Percentiles rank a stretch among this genome's conserved stretches.
Conservation (phyloP, 1,140 invertebrate species). For the Drosophila tropicalis region DNA sequence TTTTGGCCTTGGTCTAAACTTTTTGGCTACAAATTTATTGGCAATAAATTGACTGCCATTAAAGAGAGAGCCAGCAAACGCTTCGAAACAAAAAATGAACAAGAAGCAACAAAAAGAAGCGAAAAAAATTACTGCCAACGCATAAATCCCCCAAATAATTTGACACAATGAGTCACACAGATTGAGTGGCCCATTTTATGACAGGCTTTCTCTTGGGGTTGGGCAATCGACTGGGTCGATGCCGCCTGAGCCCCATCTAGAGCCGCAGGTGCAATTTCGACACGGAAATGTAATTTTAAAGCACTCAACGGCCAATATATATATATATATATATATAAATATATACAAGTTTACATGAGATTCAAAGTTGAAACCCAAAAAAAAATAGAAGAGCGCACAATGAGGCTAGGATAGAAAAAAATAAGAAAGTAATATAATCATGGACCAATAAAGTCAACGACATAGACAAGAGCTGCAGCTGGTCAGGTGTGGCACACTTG, state of each 20-base stretch:
- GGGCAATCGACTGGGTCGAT: neutral
- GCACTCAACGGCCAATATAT: constrained; percentile 50
- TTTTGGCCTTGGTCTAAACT: constrained; percentile 72
- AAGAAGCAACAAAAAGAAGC: constrained; percentile 23
- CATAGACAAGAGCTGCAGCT: constrained; percentile 28
- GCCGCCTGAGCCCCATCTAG: neutral
- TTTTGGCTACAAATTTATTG: constrained; percentile 82
- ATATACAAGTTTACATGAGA: too few species aligned
- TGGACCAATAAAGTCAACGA: constrained; percentile 62
- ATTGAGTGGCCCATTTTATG: constrained; percentile 71
- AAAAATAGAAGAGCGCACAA: constrained; percentile 54
- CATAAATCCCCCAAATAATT: constrained; percentile 80
- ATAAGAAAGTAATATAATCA: constrained; percentile 64
- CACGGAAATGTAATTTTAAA: constrained; percentile 80
- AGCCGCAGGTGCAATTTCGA: constrained; percentile 77
- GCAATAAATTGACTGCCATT: constrained; percentile 81
- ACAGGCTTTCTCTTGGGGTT: constrained; percentile 24
- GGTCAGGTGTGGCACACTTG: constrained; percentile 43
- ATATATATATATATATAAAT: too few species aligned
- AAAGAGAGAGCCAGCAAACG: constrained; percentile 70
- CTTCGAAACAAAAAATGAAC: constrained; percentile 1
- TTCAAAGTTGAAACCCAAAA: constrained; percentile 34
- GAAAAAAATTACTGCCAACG: constrained; percentile 72
- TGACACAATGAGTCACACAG: constrained; percentile 81
- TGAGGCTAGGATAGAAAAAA: neutral